Evolutionary conservation across 2,113 vertebrate species (phyloP).

Genomic region (Eonycteris spelaea): DNA sequence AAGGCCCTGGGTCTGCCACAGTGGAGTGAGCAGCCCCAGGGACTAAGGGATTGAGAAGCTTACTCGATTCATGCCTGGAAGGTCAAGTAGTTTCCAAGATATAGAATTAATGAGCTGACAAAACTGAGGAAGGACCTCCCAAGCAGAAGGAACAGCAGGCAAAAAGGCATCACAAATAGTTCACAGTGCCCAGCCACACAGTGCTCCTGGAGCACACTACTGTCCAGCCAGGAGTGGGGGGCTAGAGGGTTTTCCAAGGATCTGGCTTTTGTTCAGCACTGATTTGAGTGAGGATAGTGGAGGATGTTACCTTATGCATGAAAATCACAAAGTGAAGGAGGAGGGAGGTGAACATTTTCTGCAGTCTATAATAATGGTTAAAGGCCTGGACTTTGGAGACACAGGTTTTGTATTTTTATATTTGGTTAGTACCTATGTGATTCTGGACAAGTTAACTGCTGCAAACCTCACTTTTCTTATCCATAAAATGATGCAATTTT

Average conservation of each 20-base stretch:
- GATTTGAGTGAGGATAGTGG: not conserved
- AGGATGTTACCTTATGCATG: not conserved
- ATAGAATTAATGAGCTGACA: not conserved
- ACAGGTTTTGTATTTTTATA: not conserved
- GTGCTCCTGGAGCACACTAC: not conserved
- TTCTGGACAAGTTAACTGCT: not conserved
- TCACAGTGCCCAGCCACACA: not conserved
- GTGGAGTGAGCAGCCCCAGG: not conserved
- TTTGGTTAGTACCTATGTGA: not conserved
- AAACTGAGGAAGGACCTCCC: not conserved
- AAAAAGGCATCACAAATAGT: not conserved
- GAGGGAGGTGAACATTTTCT: not conserved
- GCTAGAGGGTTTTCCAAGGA: not conserved
- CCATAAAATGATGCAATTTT: not conserved
- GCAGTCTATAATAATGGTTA: not conserved
- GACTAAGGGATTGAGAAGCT: rapidly evolving
- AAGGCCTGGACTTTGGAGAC: not conserved
- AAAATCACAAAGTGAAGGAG: not conserved
- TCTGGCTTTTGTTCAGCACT: not conserved
- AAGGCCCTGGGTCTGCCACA: not conserved
- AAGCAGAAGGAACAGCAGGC: not conserved
- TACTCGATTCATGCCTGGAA: not conserved
- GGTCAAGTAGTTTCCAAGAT: not conserved
- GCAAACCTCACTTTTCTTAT: not conserved
- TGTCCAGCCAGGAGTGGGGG: not conserved